phyloP scores from a whole-genome alignment of 2,888 invertebrate species.

The Tribolium freemani region DNA sequence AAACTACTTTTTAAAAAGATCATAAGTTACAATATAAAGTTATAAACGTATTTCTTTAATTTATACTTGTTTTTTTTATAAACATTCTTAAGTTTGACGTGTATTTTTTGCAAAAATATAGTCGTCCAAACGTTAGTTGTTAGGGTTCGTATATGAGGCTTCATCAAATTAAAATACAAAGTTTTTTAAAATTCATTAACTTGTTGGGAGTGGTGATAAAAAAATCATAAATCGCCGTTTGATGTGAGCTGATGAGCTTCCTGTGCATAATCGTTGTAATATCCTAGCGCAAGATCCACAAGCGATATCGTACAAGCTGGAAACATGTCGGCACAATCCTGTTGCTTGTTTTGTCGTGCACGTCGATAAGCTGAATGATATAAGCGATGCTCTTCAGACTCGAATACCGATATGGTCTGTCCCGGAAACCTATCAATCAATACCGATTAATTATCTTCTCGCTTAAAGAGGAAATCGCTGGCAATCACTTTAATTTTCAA shows the following conservation, averaged over 20 bases:
- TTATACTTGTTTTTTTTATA: too few relatives aligned
- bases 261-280: constrained; percentile 47
- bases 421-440: constrained; percentile 74
- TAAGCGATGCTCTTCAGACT: constrained; percentile 75
- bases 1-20: too few relatives aligned
- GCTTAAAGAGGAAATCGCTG: constrained; percentile 9
- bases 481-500: constrained; percentile 12
- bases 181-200: too few relatives aligned
- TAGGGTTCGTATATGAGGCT: too few relatives aligned
- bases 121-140: too few relatives aligned
- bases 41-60: too few relatives aligned
- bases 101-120: too few relatives aligned
- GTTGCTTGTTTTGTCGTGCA: constrained; percentile 63
- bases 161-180: too few relatives aligned
- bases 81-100: too few relatives aligned
- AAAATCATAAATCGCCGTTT: neutral
- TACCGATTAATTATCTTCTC: constrained; percentile 43
- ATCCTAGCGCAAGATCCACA: constrained; percentile 77
- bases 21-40: too few relatives aligned
- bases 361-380: constrained; percentile 77
- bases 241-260: constrained; percentile 24
- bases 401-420: constrained; percentile 73
- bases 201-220: neutral
- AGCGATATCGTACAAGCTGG: constrained; percentile 78
- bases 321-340: constrained; percentile 72